A percentile compares a stretch with the other conserved stretches of the same genome.
These are phyloP conservation scores for Dolichomitus sp. DNA, from an alignment of 2,888 invertebrate species.

Conservation along the genomic window DNA sequence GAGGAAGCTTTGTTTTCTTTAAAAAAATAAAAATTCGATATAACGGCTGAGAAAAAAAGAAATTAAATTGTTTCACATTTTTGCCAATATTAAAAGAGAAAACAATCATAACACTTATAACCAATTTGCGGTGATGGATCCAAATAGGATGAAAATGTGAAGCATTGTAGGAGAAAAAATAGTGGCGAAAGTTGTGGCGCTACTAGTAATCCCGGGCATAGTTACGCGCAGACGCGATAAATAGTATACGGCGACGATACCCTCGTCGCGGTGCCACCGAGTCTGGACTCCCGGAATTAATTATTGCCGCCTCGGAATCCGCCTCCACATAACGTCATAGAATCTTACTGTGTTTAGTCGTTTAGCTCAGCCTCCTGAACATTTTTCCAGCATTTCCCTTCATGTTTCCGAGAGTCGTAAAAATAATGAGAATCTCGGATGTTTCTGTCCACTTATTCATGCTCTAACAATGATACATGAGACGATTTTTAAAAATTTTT, in stretches of 20 bases:
- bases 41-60: too few relatives aligned
- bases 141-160: slow-evolving; percentile 56
- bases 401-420: not conserved
- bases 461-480: not conserved
- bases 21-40: too few relatives aligned
- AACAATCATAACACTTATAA: slow-evolving; percentile 5
- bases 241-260: slow-evolving; percentile 51
- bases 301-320: slow-evolving; percentile 30
- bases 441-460: not conserved
- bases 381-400: slow-evolving; percentile 28
- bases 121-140: slow-evolving; percentile 36
- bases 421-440: not conserved
- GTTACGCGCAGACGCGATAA: slow-evolving; percentile 58
- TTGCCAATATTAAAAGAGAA: too few relatives aligned
- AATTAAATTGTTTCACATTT: too few relatives aligned
- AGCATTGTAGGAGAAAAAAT: slow-evolving; percentile 10
- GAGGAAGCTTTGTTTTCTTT: too few relatives aligned
- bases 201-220: slow-evolving; percentile 13
- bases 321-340: slow-evolving; percentile 12
- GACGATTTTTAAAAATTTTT: not conserved
- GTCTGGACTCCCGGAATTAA: slow-evolving; percentile 66
- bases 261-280: slow-evolving; percentile 57
- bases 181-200: not conserved
- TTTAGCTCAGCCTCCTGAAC: slow-evolving; percentile 8
- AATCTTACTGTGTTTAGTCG: slow-evolving; percentile 1